Conservation (phyloP, 2,113 vertebrate genomes). For the Xenopus tropicalis region DNA sequence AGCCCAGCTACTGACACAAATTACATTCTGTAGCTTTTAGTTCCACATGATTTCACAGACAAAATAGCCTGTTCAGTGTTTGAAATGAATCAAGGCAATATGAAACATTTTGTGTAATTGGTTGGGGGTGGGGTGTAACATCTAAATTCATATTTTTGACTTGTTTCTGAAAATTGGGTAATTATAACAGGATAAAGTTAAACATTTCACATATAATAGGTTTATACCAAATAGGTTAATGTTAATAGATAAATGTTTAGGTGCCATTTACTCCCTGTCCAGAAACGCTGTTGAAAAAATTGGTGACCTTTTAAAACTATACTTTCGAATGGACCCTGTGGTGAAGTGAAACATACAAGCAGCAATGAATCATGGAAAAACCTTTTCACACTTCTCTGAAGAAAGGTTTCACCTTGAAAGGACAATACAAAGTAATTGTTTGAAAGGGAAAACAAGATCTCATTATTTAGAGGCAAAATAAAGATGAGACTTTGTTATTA, state of each 20-base stretch:
- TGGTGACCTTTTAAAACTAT: conserved; percentile 73
- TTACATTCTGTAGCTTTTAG: conserved; percentile 81
- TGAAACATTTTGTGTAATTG: conserved; percentile 75
- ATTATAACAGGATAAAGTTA: no score
- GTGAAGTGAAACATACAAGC: conserved; percentile 51
- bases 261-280: conserved; percentile 64
- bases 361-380: conserved; percentile 46
- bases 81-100: conserved; percentile 81
- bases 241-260: conserved; percentile 58
- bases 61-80: conserved; percentile 75
- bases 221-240: conserved; percentile 40
- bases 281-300: conserved; percentile 59
- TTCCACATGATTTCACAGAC: conserved; percentile 81
- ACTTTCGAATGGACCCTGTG: conserved; percentile 54
- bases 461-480: conserved; percentile 1
- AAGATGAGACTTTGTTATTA: not conserved
- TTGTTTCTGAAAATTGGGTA: conserved; percentile 54
- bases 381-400: conserved; percentile 56
- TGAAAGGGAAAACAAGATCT: not conserved
- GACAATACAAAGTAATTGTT: not conserved
- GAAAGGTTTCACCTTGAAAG: conserved; percentile 46
- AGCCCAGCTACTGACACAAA: conserved; percentile 79
- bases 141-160: conserved; percentile 42
- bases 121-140: conserved; percentile 58
- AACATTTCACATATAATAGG: not conserved